Evolutionary conservation across 2,113 vertebrate genomes (phyloP).

Genomic region (Archilochus colubris): DNA sequence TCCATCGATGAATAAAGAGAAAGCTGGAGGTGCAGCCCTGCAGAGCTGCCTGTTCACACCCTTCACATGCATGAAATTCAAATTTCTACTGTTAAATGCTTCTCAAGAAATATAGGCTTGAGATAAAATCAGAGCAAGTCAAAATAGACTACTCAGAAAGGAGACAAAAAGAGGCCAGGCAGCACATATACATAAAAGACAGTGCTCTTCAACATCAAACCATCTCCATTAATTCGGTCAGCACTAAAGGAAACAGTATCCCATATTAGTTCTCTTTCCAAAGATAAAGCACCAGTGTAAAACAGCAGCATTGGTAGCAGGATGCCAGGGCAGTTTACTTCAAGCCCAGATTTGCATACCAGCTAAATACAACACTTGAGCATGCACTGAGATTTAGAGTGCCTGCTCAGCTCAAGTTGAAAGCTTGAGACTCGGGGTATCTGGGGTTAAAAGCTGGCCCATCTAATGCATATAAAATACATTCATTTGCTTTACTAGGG

Average conservation of each 20-base stretch:
- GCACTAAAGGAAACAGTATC: not conserved
- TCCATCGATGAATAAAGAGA: not conserved
- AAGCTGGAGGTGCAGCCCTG: not conserved
- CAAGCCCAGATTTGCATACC: not conserved
- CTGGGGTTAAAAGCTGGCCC: not conserved
- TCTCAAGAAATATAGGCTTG: not conserved
- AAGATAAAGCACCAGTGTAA: not conserved
- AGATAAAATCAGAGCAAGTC: not conserved
- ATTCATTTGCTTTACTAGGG: not conserved
- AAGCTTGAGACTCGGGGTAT: not conserved
- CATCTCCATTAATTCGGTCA: not conserved
- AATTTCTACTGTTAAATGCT: not conserved
- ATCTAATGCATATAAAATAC: not conserved
- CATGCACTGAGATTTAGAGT: not conserved
- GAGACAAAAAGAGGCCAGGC: not conserved
- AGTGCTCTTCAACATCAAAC: not conserved
- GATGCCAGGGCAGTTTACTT: not conserved
- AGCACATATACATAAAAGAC: not conserved
- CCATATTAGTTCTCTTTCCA: not conserved
- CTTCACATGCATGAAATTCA: not conserved
- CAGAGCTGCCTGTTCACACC: not conserved
- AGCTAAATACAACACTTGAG: not conserved
- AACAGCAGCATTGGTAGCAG: not conserved
- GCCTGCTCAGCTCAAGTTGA: not conserved
- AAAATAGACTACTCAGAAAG: not conserved